Percentiles rank a stretch among this genome's conserved stretches.
phyloP scores from a whole-genome alignment of 2,113 vertebrate genomes.

The Xenopus borealis region DNA sequence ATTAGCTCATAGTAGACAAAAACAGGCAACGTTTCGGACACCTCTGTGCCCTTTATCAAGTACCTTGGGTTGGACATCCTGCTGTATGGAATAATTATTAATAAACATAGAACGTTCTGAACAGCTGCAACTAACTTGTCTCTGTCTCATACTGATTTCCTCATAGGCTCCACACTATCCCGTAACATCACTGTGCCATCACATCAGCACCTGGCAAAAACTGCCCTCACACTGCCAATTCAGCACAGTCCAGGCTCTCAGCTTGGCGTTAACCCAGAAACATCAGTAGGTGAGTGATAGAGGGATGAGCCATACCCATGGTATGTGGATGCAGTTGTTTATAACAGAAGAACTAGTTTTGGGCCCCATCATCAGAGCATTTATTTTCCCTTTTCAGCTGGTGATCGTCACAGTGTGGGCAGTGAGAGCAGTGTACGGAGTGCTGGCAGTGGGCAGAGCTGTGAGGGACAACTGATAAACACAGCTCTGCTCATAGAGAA shows the following conservation, averaged over 20 bases:
- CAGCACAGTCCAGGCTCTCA: slow-evolving; percentile 25
- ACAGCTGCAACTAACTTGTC: too few relatives aligned
- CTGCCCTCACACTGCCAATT: slow-evolving; percentile 27
- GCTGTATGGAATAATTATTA: too few relatives aligned
- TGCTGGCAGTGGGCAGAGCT: slow-evolving; percentile 89
- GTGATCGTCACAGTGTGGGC: slow-evolving; percentile 89
- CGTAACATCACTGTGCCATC: slow-evolving; percentile 63
- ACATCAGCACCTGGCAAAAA: slow-evolving; percentile 53
- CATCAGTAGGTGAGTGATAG: slow-evolving; percentile 45
- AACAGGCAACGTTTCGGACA: too few relatives aligned
- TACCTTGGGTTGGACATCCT: too few relatives aligned
- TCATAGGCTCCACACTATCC: slow-evolving; percentile 71
- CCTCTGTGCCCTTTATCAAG: too few relatives aligned
- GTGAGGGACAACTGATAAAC: slow-evolving; percentile 76
- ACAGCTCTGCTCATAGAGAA: slow-evolving; percentile 68
- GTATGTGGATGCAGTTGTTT: too few relatives aligned
- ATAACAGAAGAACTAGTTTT: too few relatives aligned
- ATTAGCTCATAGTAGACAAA: too few relatives aligned
- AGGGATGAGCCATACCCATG: too few relatives aligned
- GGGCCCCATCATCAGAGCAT: too few relatives aligned
- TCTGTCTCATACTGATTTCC: too few relatives aligned
- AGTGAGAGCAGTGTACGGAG: slow-evolving; percentile 91
- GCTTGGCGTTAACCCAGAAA: slow-evolving; percentile 52
- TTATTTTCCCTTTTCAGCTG: slow-evolving; percentile 60
- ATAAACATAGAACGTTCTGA: too few relatives aligned